Evolutionary conservation across 1,140 invertebrate genomes (phyloP), one percentile per base, ranked within the genome.

Genomic region (Propsilocerus akamusi): DNA sequence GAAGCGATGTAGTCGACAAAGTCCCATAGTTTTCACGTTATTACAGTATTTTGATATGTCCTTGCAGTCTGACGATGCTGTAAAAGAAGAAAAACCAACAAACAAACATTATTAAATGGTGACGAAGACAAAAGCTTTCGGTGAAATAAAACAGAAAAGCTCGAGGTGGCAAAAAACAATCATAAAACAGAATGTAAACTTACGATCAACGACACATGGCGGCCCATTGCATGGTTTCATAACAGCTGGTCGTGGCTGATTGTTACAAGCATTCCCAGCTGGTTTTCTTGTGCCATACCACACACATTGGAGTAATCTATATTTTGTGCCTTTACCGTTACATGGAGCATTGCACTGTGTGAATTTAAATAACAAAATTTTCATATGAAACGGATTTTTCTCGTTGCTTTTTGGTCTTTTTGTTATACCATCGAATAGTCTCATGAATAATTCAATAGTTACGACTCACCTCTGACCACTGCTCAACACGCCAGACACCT

Each of bases 291-390:
- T 83, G 30, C 81, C 81, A 56, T 76, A 81, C 88, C 88, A 93
- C 47, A 90, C 86, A 64, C 89, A 94, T 57, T 87, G 81, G 28
- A 92, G 67, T 55, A 84, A 81, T 55, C 88, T 73, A 58, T 86
- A 87, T 64, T 86, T 83, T 41, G 84, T 76, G 2, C 87, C 87
- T 26, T 72, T 65, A 1, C 59, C 56, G 22, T 73, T 73, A 60
- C 88, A 92, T 4, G 73, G 65, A 41, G 83, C 84, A 54, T 78
- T 75, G 62, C 88, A 92, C 86, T 91, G 56, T 41, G n/a, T 26
- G 32, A 30, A 20, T 30, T 30, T 32, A 11, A 24, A 30, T 49
- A 26, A 30, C 4, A 37, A 41, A 41, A 41, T 4, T n/a, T n/a
- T n/a, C n/a, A n/a, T n/a, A n/a, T n/a, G n/a, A n/a, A n/a, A n/a